These are phyloP conservation scores for Lypha dubia DNA, from an alignment of 2,888 invertebrate species.

Conservation along the genomic window DNA sequence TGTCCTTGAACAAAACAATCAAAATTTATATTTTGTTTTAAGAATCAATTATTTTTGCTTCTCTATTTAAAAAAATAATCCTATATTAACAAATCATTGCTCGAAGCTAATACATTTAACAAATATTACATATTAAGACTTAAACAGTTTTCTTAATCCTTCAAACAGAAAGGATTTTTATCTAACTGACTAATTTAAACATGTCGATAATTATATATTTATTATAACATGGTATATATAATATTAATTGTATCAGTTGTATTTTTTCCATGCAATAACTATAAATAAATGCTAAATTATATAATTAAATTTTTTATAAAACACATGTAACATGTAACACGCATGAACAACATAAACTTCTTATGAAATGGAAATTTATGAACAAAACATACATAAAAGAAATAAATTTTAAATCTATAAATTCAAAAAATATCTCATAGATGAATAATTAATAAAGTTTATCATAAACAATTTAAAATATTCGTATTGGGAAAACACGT, in stretches of 20 bases:
- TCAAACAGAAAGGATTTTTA: too few species aligned
- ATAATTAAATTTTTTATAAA: constrained; percentile 48
- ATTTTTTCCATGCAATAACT: not conserved
- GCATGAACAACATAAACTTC: not conserved
- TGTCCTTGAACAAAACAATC: too few species aligned
- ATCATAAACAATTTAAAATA: not conserved
- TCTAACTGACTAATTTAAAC: not conserved
- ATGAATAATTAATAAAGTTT: not conserved
- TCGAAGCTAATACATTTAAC: not conserved
- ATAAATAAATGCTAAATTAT: constrained; percentile 13
- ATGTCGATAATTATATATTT: too few species aligned
- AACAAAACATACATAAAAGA: not conserved
- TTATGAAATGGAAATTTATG: constrained; percentile 3
- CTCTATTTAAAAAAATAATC: too few species aligned
- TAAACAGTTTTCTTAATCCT: too few species aligned
- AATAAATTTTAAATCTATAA: constrained; percentile 31
- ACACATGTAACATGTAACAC: constrained; percentile 12
- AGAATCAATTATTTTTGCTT: too few species aligned
- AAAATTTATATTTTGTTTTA: too few species aligned
- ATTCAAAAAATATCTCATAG: not conserved
- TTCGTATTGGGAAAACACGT: not conserved
- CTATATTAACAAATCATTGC: not conserved
- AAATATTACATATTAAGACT: not conserved
- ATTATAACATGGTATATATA: not conserved
- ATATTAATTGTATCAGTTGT: constrained; percentile 8